phyloP scores from a whole-genome alignment of 2,888 invertebrate species.

The Colostygia pectinataria region DNA sequence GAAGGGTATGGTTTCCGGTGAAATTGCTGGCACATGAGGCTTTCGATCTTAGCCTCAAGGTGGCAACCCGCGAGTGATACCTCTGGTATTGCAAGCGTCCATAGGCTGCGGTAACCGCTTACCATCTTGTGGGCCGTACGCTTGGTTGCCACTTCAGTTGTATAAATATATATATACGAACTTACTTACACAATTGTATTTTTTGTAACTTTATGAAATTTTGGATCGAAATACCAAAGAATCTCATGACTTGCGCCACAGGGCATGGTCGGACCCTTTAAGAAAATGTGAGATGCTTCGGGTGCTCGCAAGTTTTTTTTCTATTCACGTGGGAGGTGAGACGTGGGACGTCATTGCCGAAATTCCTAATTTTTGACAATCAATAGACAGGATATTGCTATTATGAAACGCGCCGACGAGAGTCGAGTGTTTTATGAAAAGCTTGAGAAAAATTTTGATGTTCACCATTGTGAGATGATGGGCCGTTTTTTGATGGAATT shows the following conservation, averaged over 20 bases:
- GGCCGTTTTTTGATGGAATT: constrained; percentile 20
- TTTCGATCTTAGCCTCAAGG: no score
- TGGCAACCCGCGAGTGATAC: no score
- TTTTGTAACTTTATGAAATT: no score
- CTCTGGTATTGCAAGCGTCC: no score
- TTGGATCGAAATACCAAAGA: no score
- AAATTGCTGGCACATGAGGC: no score
- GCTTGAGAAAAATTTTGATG: constrained; percentile 43
- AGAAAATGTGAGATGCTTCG: constrained; percentile 73
- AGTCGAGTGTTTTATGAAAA: constrained; percentile 48
- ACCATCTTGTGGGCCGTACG: no score
- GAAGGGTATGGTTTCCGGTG: no score
- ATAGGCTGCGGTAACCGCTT: no score
- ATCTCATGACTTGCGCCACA: constrained; percentile 37
- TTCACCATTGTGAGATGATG: constrained; percentile 24
- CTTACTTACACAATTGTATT: no score
- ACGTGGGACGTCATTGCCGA: constrained; percentile 70
- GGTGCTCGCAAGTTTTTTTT: constrained; percentile 70
- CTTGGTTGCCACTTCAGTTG: no score
- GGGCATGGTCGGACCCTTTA: constrained; percentile 71
- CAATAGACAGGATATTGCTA: constrained; percentile 81
- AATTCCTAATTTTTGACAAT: constrained; percentile 82
- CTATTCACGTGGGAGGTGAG: constrained; percentile 78
- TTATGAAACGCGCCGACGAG: constrained; percentile 53
- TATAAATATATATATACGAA: no score